Base-by-base conservation (phyloP, 1,140 invertebrate genomes). In the Sycophila sp. region DNA sequence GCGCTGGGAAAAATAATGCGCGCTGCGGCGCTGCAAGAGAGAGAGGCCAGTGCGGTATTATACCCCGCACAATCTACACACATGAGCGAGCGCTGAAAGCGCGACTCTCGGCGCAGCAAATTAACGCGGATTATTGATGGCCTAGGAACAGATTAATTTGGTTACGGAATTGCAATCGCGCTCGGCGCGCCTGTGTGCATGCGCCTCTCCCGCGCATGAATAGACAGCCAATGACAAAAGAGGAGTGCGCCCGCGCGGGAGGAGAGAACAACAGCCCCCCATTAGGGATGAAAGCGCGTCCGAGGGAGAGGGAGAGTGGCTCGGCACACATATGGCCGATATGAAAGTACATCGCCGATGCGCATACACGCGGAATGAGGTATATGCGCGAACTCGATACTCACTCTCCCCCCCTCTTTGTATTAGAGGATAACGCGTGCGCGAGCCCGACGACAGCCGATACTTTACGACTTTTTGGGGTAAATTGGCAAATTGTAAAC, bases 401-500 rank as follows among this genome's bases (percentile, higher is more conserved):
- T 32, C 13, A 1, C 53, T 7, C 30, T 17, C 4, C n/a, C 13
- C 6, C 17, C 13, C 45, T 51, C 32, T 34, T 36, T 62, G 26
- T 62, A 30, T 45, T 10, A 28, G 36, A 34, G 17, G 32, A 26
- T 26, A 38, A 10, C 49, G 13, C 38, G 45, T 63, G 67, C 68
- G 71, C 70, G 49, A 11, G 42, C 63, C 56, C 62, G 55, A 22
- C 17, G 42, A 19, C 32, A 55, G 17, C 65, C 71, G 71, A 78
- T 80, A 75, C 68, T 78, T 82, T 80, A 82, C 74, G 77, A 78
- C 70, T 77, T 83, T 84, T 73, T 74, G 62, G 75, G 71, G 56
- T 78, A 80, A 83, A 84, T 84, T 83, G 82, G 82, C 78, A 78
- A 83, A 85, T 77, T 78, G 79, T 81, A 75, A 78, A 66, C 68